phyloP scores from a whole-genome alignment of 2,113 vertebrate genomes.

The Rafetus swinhoei region DNA sequence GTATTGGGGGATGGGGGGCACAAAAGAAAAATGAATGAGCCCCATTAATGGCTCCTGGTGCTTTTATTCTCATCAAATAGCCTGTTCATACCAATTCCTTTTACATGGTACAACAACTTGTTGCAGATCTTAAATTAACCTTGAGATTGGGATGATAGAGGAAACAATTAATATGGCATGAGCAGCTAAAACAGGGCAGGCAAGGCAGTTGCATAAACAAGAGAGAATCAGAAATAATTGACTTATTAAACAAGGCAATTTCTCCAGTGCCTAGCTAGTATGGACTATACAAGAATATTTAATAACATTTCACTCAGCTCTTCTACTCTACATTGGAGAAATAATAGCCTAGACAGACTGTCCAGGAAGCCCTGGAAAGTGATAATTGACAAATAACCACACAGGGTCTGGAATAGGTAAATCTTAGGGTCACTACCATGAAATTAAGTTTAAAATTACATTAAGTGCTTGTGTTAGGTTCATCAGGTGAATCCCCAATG shows the following conservation, averaged over 20 bases:
- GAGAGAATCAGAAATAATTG: slow-evolving; percentile 45
- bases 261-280: slow-evolving; percentile 24
- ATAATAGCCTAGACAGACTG: slow-evolving; percentile 34
- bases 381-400: slow-evolving; percentile 52
- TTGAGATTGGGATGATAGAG: slow-evolving; percentile 39
- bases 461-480: slow-evolving; percentile 25
- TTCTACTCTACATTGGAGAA: slow-evolving; percentile 49
- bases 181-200: slow-evolving; percentile 42
- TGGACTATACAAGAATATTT: slow-evolving; percentile 41
- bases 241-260: slow-evolving; percentile 22
- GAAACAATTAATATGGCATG: slow-evolving; percentile 33
- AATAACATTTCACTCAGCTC: slow-evolving; percentile 37
- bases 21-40: neutral
- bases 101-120: slow-evolving; percentile 48
- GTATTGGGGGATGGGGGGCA: neutral
- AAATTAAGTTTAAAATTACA: slow-evolving; percentile 48
- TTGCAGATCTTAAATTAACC: slow-evolving; percentile 52
- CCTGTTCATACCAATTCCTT: slow-evolving; percentile 39
- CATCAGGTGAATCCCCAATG: neutral
- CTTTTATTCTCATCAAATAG: slow-evolving; percentile 39
- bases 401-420: neutral
- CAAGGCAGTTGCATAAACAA: slow-evolving; percentile 52
- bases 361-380: neutral
- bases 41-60: neutral
- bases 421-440: slow-evolving; percentile 19